A percentile compares a stretch with the other conserved stretches of the same genome.
These are phyloP conservation scores for Octodonta nipae DNA, from an alignment of 2,888 invertebrate genomes.

Conservation along the genomic window DNA sequence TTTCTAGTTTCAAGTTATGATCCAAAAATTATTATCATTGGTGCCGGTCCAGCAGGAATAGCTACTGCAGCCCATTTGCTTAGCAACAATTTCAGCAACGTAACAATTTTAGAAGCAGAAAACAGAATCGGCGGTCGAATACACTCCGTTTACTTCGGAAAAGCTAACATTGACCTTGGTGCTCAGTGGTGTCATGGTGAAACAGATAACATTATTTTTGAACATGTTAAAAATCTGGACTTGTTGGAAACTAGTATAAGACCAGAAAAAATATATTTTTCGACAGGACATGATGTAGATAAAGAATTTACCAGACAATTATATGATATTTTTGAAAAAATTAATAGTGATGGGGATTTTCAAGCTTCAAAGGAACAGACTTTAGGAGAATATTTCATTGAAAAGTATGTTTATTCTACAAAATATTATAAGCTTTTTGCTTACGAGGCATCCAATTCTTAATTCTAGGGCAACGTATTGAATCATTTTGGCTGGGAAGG, in stretches of 20 bases:
- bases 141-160: conserved; percentile 22
- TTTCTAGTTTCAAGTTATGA: too few species aligned
- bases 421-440: too few species aligned
- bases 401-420: too few species aligned
- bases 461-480: too few species aligned
- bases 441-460: too few species aligned
- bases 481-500: too few species aligned
- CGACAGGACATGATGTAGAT: neutral
- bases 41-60: conserved; percentile 46
- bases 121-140: conserved; percentile 32
- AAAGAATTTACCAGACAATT: neutral
- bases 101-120: conserved; percentile 37
- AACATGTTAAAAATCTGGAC: conserved; percentile 26
- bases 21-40: conserved; percentile 40
- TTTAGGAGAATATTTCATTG: too few species aligned
- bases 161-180: conserved; percentile 26
- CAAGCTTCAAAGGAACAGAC: too few species aligned
- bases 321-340: neutral
- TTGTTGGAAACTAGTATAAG: conserved; percentile 8
- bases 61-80: conserved; percentile 40
- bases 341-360: too few species aligned
- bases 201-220: conserved; percentile 29
- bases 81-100: conserved; percentile 34
- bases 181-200: conserved; percentile 36
- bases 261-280: neutral